Evolutionary conservation across 2,797 vertebrate species (phyloP), one percentile per base, ranked within the genome.

Genomic region (Microchirus variegatus): DNA sequence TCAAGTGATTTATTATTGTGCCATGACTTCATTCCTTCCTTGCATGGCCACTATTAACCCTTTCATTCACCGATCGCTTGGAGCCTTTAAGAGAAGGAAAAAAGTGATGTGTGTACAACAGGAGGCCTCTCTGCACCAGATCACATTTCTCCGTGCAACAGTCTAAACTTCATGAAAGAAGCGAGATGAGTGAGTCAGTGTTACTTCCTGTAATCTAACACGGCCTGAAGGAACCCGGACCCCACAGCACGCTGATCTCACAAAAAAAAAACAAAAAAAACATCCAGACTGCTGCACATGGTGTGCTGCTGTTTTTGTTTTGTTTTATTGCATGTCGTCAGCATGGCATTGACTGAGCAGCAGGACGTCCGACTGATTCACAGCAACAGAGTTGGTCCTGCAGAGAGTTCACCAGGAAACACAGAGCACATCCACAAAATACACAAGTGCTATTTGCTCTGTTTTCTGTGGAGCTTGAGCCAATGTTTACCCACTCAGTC

Each of bases 171-270:
- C 22, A 22, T 3, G 66, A 81, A 79, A 84, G 78, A 55, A 67
- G 59, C 44, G 12, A 79, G 75, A 87, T 86, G 70, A 85, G 80
- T 87, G 84, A 90, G 63, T 87, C 82, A 81, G 2, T 68, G 84
- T 64, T 70, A 82, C 87, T 91, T 91, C 87, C 89, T 89, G 87
- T 89, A 89, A 90, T 76, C 72, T 59, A 84, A 88, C 81, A 67
- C 85, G 38, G 59, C 58, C 68, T 37, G 55, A 61, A 63, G 61
- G 61, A 67, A 54, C 46, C 19, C 22, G 40, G 81, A 87, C 80
- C 83, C 83, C 83, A 86, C 86, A 87, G 78, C 57, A n/a, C 4
- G 67, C 31, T 3, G 68, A 74, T 70, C 76, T 76, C 36, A 77
- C 26, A 1, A 53, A 56, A 53, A 37, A 22, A 56, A 53, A 37